A percentile compares a stretch with the other conserved stretches of the same genome.
These are phyloP conservation scores for Illadopsis cleaveri DNA, from an alignment of 2,113 vertebrate species.

Conservation along the genomic window DNA sequence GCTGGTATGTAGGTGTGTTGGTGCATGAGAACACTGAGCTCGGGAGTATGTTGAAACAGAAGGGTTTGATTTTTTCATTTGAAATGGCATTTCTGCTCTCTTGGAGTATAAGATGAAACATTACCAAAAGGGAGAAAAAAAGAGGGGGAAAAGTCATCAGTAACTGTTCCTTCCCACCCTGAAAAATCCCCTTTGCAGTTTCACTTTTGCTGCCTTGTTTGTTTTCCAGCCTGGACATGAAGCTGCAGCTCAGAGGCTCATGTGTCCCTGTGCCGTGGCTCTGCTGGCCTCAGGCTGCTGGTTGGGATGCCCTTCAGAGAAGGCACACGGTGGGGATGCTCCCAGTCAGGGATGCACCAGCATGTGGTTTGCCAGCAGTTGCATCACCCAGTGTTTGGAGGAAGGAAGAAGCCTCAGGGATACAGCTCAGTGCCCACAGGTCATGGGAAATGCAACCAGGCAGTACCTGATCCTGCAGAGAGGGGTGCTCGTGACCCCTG, in stretches of 20 bases:
- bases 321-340: accelerated
- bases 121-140: not conserved
- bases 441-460: not conserved
- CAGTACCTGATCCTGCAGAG: not conserved
- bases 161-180: not conserved
- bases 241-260: not conserved
- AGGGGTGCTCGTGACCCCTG: not conserved
- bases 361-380: accelerated
- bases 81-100: constrained; percentile 11
- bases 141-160: accelerated
- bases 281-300: not conserved
- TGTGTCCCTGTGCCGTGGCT: accelerated
- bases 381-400: accelerated
- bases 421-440: not conserved
- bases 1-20: constrained; percentile 21
- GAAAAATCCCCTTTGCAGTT: not conserved
- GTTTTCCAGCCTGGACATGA: not conserved
- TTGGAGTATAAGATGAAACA: not conserved
- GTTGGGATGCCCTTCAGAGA: not conserved
- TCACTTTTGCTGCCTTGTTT: not conserved
- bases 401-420: not conserved
- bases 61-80: constrained; percentile 22
- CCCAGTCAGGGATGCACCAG: accelerated
- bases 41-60: not conserved
- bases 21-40: not conserved